Evolutionary conservation across 2,888 invertebrate genomes (phyloP).

Genomic region (Coelinius sp.): DNA sequence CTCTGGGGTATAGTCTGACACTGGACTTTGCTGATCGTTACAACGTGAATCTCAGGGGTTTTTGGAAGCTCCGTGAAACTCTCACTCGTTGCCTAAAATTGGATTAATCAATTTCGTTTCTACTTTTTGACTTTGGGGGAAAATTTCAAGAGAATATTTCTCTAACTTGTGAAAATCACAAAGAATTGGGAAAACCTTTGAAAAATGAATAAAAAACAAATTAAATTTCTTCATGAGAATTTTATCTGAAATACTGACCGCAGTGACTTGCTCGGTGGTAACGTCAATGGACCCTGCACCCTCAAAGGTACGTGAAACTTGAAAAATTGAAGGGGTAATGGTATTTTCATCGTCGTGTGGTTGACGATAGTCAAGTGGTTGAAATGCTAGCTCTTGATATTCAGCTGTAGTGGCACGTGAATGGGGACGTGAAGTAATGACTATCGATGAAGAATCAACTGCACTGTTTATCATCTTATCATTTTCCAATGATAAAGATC

Average conservation of each 20-base stretch:
- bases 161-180: background rate
- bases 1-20: slow-evolving; percentile 7
- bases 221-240: background rate
- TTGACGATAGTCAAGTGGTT: slow-evolving; percentile 41
- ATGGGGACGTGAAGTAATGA: slow-evolving; percentile 55
- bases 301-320: slow-evolving; percentile 16
- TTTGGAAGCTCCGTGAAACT: slow-evolving; percentile 28
- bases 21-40: slow-evolving; percentile 30
- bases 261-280: slow-evolving; percentile 31
- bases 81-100: slow-evolving; percentile 17
- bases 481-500: background rate
- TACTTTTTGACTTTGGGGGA: no score
- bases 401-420: slow-evolving; percentile 47
- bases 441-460: slow-evolving; percentile 46
- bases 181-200: background rate
- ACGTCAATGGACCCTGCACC: slow-evolving; percentile 28
- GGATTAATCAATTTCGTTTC: background rate
- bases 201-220: background rate
- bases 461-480: slow-evolving; percentile 17
- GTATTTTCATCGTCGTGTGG: slow-evolving; percentile 27
- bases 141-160: background rate
- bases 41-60: slow-evolving; percentile 29
- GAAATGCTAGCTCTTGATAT: slow-evolving; percentile 44
- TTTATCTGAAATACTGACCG: slow-evolving; percentile 18
- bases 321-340: slow-evolving; percentile 35